These are phyloP conservation scores for Falco novaeseelandiae DNA, from an alignment of 2,797 vertebrate species.

Conservation along the genomic window DNA sequence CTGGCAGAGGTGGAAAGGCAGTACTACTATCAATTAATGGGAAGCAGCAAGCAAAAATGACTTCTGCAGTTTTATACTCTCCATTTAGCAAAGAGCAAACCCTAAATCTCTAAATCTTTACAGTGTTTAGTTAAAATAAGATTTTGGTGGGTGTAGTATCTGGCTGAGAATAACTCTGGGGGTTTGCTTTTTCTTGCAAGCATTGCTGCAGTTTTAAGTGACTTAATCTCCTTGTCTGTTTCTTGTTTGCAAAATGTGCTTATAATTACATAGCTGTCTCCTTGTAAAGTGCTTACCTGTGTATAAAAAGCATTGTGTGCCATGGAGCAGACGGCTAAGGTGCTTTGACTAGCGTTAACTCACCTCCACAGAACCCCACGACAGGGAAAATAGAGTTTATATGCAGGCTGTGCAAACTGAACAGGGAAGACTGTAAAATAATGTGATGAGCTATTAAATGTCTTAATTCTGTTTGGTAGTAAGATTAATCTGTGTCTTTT, in stretches of 20 bases:
- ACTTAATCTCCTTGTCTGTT: background rate
- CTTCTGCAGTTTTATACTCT: background rate
- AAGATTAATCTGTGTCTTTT: constrained; percentile 53
- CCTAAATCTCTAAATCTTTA: background rate
- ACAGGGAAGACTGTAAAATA: background rate
- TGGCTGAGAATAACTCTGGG: background rate
- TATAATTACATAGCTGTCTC: background rate
- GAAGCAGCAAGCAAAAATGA: background rate
- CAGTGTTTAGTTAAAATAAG: background rate
- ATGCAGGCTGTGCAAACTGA: background rate
- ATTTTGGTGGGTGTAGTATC: background rate
- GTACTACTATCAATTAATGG: background rate
- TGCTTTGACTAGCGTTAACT: background rate
- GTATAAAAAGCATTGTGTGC: background rate
- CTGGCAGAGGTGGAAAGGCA: background rate
- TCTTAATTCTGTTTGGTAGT: constrained; percentile 15
- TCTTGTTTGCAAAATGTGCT: background rate
- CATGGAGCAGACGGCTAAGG: background rate
- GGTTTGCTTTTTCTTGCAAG: background rate
- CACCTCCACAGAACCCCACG: background rate
- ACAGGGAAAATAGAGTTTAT: background rate
- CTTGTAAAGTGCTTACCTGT: background rate
- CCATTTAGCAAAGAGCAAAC: background rate
- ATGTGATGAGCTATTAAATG: background rate
- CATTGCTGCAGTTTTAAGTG: background rate